Evolutionary conservation across 1,140 invertebrate species (phyloP).

Genomic region (Apis dorsata): DNA sequence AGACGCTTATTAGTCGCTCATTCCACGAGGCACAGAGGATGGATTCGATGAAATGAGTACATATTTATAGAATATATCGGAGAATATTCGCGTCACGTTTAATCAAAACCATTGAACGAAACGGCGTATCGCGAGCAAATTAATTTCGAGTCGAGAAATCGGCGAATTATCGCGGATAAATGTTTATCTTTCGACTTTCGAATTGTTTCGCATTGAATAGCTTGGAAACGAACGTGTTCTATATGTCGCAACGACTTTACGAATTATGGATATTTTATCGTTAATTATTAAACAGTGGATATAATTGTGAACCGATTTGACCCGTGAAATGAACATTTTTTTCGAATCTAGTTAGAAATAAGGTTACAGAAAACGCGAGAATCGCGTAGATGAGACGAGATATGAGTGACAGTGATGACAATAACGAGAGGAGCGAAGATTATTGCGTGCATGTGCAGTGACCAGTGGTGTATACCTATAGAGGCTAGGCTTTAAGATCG

Average conservation of each 20-base stretch:
- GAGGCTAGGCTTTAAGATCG: conserved; percentile 63
- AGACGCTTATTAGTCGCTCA: conserved; percentile 64
- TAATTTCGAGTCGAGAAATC: too few species aligned
- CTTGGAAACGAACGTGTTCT: too few species aligned
- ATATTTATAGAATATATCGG: too few species aligned
- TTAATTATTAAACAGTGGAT: too few species aligned
- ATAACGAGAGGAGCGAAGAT: conserved; percentile 64
- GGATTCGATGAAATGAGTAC: conserved; percentile 61
- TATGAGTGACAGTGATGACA: conserved; percentile 57
- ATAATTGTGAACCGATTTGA: too few species aligned
- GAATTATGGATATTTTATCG: too few species aligned
- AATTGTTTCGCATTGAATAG: too few species aligned
- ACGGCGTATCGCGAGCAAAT: too few species aligned
- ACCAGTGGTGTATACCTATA: conserved; percentile 66
- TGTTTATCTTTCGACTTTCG: too few species aligned
- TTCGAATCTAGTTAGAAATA: neutral
- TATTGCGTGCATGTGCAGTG: conserved; percentile 70
- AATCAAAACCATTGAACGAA: conserved; percentile 11
- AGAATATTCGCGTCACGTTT: neutral
- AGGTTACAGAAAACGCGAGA: neutral
- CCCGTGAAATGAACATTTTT: too few species aligned
- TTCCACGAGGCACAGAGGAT: conserved; percentile 66
- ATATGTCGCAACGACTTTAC: too few species aligned
- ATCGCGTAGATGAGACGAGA: conserved; percentile 13
- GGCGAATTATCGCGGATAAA: too few species aligned